A percentile compares a stretch with the other conserved stretches of the same genome.
Evolutionary conservation across 1,140 invertebrate species (phyloP).

Genomic region (Drosophila tristis): DNA sequence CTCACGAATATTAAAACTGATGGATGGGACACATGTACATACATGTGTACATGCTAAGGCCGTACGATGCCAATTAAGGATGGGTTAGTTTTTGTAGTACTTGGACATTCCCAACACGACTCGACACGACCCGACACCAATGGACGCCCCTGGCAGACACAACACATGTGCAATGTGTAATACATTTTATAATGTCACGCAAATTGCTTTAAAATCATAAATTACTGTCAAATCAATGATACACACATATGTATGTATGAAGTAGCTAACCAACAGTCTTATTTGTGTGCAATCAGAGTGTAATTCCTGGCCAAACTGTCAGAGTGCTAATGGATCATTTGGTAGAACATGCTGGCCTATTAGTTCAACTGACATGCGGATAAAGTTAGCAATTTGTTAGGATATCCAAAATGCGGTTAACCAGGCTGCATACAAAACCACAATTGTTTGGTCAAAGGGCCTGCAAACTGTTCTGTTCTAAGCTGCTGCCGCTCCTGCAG

Average conservation of each 20-base stretch:
- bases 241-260: neutral
- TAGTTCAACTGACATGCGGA: conserved; percentile 2
- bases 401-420: conserved; percentile 43
- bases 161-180: too few species aligned
- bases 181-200: too few species aligned
- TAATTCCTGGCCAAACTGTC: conserved; percentile 13
- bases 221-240: neutral
- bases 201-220: neutral
- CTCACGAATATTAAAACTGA: too few species aligned
- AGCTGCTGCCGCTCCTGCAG: neutral
- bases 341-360: conserved; percentile 8
- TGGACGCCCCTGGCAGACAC: too few species aligned
- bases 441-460: conserved; percentile 19
- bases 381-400: conserved; percentile 66
- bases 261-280: too few species aligned
- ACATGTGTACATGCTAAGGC: too few species aligned
- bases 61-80: too few species aligned
- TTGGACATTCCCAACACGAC: too few species aligned
- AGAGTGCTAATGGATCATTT: conserved; percentile 50
- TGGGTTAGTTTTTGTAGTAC: too few species aligned
- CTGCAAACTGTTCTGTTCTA: neutral
- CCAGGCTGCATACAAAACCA: conserved; percentile 35
- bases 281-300: conserved; percentile 30
- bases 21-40: too few species aligned
- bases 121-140: too few species aligned